Conservation (phyloP, 1,140 invertebrate species). For the Meloidogyne floridensis region DNA sequence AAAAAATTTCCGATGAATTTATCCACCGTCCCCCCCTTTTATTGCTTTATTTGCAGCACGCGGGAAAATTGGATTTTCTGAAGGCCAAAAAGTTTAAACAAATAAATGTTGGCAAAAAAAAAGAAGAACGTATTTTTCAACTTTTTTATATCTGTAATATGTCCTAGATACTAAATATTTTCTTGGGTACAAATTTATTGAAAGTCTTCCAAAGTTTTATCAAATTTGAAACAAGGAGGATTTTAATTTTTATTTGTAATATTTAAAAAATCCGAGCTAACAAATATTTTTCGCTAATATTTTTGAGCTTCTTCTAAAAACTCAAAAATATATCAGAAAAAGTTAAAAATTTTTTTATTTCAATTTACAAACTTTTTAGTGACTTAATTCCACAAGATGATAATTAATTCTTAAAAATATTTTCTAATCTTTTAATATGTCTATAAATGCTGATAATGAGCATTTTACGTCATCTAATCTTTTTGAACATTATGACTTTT, state of each 20-base stretch:
- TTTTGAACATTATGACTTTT: conserved; percentile 13
- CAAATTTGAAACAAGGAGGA: too few relatives aligned
- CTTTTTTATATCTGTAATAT: too few relatives aligned
- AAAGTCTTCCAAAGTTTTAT: too few relatives aligned
- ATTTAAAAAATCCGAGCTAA: too few relatives aligned
- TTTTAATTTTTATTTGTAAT: too few relatives aligned
- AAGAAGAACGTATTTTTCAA: too few relatives aligned
- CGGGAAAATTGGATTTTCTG: conserved; percentile 4
- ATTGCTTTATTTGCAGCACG: not conserved
- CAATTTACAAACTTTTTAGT: not conserved
- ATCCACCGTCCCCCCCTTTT: not conserved
- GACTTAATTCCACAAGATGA: not conserved
- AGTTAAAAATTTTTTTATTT: not conserved
- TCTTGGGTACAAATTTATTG: too few relatives aligned
- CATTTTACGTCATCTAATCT: conserved; percentile 14
- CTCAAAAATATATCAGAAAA: too few relatives aligned
- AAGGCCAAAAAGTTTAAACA: conserved; percentile 9
- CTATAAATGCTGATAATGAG: not conserved
- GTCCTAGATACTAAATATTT: too few relatives aligned
- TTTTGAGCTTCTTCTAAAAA: too few relatives aligned
- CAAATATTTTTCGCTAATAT: too few relatives aligned
- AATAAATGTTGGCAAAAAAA: not conserved
- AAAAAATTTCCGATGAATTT: conserved; percentile 1
- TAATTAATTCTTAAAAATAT: not conserved
- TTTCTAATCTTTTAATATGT: not conserved